phyloP scores from a whole-genome alignment of 2,113 vertebrate genomes.

The Pavo muticus region DNA sequence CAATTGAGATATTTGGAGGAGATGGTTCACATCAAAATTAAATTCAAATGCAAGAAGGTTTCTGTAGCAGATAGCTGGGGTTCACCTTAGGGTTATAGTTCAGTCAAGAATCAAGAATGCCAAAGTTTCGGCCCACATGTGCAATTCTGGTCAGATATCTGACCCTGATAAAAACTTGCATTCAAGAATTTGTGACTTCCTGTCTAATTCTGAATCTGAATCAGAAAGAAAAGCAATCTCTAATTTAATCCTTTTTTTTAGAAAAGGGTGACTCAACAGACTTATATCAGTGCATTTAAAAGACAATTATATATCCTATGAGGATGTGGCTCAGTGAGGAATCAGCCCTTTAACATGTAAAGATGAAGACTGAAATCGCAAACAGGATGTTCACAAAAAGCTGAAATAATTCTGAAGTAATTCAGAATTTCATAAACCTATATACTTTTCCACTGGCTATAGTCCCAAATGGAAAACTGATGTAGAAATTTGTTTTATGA shows the following conservation, averaged over 20 bases:
- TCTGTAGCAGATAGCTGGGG: neutral
- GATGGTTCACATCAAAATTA: neutral
- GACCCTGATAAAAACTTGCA: neutral
- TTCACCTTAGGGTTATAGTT: neutral
- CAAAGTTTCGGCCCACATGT: neutral
- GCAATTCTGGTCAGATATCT: neutral
- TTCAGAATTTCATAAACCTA: slow-evolving; percentile 18
- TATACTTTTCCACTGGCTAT: slow-evolving; percentile 51
- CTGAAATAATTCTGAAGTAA: slow-evolving; percentile 25
- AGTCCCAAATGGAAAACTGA: slow-evolving; percentile 53
- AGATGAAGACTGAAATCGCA: slow-evolving; percentile 22
- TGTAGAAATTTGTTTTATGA: slow-evolving; percentile 25
- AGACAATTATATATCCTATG: neutral
- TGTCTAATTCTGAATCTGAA: neutral
- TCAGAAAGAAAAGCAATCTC: neutral
- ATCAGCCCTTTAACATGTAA: slow-evolving; percentile 27
- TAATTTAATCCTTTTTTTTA: neutral
- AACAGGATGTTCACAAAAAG: slow-evolving; percentile 43
- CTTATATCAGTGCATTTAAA: neutral
- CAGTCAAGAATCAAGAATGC: neutral
- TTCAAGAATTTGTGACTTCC: neutral
- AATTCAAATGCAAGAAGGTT: neutral
- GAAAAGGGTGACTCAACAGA: neutral
- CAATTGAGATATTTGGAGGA: neutral
- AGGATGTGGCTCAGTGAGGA: neutral